These are phyloP conservation scores for Calcarius lapponicus DNA, from an alignment of 2,797 vertebrate species.

Conservation along the genomic window DNA sequence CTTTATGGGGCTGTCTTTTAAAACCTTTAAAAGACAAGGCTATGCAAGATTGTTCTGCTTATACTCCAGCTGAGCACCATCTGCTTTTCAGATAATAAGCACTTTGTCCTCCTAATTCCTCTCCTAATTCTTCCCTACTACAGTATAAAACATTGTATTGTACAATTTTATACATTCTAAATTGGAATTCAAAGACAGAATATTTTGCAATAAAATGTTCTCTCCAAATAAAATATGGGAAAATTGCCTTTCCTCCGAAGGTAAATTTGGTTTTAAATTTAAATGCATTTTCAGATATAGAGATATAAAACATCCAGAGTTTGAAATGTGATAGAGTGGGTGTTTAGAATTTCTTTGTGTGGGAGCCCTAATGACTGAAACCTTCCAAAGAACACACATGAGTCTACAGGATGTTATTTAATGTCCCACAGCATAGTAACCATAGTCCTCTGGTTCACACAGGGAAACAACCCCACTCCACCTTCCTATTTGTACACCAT, in stretches of 20 bases:
- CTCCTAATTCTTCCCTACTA: neutral
- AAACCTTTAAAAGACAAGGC: neutral
- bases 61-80: neutral
- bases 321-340: neutral
- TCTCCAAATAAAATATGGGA: neutral
- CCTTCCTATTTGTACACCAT: neutral
- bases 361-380: neutral
- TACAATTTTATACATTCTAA: neutral
- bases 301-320: neutral
- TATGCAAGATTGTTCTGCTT: neutral
- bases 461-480: neutral
- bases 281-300: neutral
- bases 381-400: neutral
- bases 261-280: neutral
- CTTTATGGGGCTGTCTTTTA: neutral
- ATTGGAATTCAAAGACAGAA: neutral
- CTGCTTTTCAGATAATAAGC: conserved; percentile 5
- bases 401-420: neutral
- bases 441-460: neutral
- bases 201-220: neutral
- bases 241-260: neutral
- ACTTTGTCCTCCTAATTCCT: neutral
- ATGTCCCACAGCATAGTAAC: neutral
- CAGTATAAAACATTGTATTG: neutral
- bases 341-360: neutral